Conservation (phyloP, 1,140 invertebrate species). For the Lethrus apterus region DNA sequence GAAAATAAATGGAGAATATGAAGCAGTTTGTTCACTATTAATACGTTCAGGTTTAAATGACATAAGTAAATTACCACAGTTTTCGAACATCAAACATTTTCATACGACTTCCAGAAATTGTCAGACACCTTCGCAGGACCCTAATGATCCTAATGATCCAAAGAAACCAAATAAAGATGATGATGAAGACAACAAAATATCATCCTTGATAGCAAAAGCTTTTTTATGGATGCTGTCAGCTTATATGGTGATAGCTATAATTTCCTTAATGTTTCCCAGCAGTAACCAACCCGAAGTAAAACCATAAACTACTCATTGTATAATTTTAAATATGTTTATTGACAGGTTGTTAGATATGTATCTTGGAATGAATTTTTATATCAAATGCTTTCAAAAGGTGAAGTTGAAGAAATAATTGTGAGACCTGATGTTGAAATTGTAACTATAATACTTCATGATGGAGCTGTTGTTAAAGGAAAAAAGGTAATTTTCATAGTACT, state of each 20-base stretch:
- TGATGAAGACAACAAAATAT: constrained; percentile 56
- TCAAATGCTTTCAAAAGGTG: constrained; percentile 85
- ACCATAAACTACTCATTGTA: constrained; percentile 11
- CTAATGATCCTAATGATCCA: constrained; percentile 35
- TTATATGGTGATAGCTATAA: constrained; percentile 61
- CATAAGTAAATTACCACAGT: constrained; percentile 34
- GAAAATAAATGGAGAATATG: constrained; percentile 43
- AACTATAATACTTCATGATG: constrained; percentile 73
- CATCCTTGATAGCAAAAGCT: constrained; percentile 62
- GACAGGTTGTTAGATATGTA: constrained; percentile 57
- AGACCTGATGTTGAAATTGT: constrained; percentile 76
- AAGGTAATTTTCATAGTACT: constrained; percentile 47
- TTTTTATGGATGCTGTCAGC: constrained; percentile 68
- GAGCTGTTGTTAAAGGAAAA: constrained; percentile 81
- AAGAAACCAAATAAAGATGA: constrained; percentile 42
- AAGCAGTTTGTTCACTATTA: constrained; percentile 38
- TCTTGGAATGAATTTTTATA: constrained; percentile 95
- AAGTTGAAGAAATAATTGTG: constrained; percentile 83
- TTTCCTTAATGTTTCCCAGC: constrained; percentile 61
- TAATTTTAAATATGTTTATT: constrained; percentile 9
- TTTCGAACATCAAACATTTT: constrained; percentile 25
- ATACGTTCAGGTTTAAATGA: constrained; percentile 39
- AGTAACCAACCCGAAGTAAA: constrained; percentile 65
- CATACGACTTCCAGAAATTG: constrained; percentile 27
- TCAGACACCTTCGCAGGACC: constrained; percentile 20